Evolutionary conservation across 2,113 vertebrate genomes (phyloP).

Genomic region (Halcyon malimbica): DNA sequence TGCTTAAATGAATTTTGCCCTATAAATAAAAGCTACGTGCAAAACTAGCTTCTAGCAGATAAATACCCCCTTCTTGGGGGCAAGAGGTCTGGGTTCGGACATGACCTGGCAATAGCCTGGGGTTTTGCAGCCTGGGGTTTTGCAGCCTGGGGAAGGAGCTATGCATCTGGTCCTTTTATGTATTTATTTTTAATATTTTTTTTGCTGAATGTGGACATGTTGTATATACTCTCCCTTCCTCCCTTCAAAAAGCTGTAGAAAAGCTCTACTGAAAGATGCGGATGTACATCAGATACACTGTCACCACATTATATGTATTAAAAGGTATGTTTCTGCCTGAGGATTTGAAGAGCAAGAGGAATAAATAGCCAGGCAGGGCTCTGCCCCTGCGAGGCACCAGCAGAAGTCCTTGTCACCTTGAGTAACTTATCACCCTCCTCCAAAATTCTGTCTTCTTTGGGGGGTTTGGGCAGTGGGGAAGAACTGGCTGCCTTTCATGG

Average conservation of each 20-base stretch:
- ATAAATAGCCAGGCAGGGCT: neutral
- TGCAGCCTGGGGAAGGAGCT: neutral
- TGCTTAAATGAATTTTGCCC: neutral
- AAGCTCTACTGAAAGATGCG: neutral
- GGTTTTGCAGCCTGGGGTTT: neutral
- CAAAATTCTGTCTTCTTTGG: neutral
- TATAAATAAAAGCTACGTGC: neutral
- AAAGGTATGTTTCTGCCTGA: neutral
- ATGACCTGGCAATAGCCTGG: neutral
- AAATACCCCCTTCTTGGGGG: neutral
- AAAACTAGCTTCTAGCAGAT: neutral
- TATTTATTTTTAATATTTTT: no score
- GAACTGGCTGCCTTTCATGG: neutral
- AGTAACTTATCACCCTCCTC: neutral
- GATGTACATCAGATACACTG: neutral
- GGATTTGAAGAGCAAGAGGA: neutral
- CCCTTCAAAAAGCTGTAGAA: neutral
- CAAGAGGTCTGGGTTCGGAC: neutral
- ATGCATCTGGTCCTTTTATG: fast-evolving
- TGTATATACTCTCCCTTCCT: neutral
- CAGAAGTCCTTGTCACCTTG: neutral
- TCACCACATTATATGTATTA: neutral
- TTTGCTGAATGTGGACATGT: neutral
- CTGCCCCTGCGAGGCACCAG: neutral
- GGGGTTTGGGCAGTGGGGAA: neutral